These are phyloP conservation scores for Leptogaster cylindrica DNA, from an alignment of 2,888 invertebrate species.

Conservation along the genomic window DNA sequence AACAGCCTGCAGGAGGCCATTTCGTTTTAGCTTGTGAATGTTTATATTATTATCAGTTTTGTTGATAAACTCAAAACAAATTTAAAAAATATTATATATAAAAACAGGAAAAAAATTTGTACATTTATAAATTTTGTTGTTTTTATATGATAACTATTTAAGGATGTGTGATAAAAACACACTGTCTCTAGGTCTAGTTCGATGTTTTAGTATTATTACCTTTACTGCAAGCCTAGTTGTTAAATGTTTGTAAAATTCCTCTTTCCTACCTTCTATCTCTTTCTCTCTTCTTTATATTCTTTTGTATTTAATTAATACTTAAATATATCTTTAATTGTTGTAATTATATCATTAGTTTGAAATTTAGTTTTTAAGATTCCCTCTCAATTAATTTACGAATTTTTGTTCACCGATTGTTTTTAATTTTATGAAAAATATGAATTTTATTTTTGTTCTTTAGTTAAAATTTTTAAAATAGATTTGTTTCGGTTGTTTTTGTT, in stretches of 20 bases:
- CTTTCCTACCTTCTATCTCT: constrained; percentile 8
- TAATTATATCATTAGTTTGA: neutral
- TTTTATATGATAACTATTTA: neutral
- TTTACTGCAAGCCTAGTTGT: constrained; percentile 13
- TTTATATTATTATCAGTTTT: no score
- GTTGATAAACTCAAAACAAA: no score
- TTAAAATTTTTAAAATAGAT: constrained; percentile 6
- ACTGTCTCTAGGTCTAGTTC: neutral
- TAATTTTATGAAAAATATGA: constrained; percentile 23
- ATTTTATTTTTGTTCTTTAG: constrained; percentile 16
- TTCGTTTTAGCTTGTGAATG: no score
- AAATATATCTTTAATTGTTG: neutral
- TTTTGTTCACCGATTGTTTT: constrained; percentile 11
- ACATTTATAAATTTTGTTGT: neutral
- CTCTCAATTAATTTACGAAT: constrained; percentile 10
- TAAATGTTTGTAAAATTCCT: constrained; percentile 6
- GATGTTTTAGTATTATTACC: constrained; percentile 20
- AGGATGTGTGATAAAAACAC: neutral
- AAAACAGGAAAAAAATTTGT: no score
- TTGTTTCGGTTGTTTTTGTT: constrained; percentile 24
- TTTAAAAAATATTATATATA: no score
- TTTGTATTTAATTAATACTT: neutral
- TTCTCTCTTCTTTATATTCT: neutral
- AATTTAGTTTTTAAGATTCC: constrained; percentile 7
- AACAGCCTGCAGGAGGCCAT: constrained; percentile 5